Percentiles rank a stretch among this genome's conserved stretches.
Conservation (phyloP, 1,140 invertebrate species). For the Zeugodacus cucurbitae region DNA sequence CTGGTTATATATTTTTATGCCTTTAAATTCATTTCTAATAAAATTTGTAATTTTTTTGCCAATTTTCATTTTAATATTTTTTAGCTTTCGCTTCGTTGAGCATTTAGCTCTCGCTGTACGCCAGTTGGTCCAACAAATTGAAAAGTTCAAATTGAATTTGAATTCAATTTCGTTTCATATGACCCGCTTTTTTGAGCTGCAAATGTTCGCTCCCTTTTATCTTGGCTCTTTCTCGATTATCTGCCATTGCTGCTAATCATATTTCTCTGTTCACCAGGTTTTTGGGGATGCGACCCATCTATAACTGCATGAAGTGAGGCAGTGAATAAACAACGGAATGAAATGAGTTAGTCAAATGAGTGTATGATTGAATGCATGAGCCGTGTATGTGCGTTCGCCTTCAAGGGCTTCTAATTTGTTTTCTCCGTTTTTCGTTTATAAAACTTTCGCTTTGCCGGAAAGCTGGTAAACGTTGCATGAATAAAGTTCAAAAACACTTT, state of each 20-base stretch:
- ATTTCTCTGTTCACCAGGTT: background rate
- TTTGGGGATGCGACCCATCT: background rate
- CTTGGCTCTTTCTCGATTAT: background rate
- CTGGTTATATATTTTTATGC: background rate
- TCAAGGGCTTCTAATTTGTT: constrained; percentile 4
- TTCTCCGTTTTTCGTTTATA: background rate
- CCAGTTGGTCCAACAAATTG: constrained; percentile 52
- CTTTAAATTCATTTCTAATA: background rate
- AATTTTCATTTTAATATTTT: background rate
- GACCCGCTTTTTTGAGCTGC: background rate
- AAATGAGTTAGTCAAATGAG: background rate
- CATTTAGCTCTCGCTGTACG: background rate
- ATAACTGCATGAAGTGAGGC: background rate
- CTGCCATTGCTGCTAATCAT: background rate
- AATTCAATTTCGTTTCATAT: constrained; percentile 58
- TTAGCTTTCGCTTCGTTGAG: background rate
- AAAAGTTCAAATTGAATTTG: constrained; percentile 66
- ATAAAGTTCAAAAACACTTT: background rate
- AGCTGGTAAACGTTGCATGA: constrained; percentile 2
- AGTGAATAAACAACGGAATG: background rate
- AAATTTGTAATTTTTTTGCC: background rate
- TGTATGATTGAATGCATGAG: constrained; percentile 3
- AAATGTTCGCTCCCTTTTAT: background rate
- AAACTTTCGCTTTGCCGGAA: background rate
- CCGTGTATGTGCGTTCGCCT: background rate